phyloP scores from a whole-genome alignment of 2,113 vertebrate species.

The Forbesichthys agassizii region DNA sequence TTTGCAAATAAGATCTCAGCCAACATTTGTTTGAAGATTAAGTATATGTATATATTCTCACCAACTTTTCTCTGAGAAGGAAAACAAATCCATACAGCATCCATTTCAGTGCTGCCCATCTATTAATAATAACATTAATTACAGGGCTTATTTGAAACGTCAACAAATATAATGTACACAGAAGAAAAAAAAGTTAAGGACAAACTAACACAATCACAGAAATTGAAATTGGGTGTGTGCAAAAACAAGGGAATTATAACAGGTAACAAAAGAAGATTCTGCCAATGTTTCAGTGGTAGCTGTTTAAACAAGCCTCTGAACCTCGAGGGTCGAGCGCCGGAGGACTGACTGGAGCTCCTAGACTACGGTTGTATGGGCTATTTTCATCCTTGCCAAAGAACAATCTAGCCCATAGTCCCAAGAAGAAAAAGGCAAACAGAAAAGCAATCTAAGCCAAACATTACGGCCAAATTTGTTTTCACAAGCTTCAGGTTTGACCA shows the following conservation, averaged over 20 bases:
- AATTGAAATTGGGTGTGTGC: neutral
- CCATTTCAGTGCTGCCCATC: neutral
- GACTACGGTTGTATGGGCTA: neutral
- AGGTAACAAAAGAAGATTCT: neutral
- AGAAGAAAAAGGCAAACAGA: neutral
- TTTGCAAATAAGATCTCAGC: neutral
- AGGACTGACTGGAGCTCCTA: slow-evolving; percentile 7
- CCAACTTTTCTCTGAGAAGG: neutral
- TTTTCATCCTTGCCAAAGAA: neutral
- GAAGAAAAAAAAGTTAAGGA: neutral
- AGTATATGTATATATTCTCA: neutral
- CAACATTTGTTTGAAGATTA: slow-evolving; percentile 6
- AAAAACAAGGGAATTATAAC: neutral
- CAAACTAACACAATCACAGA: neutral
- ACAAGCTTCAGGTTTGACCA: neutral
- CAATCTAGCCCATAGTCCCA: neutral
- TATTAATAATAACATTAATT: neutral
- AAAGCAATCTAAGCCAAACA: neutral
- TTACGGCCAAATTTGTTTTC: neutral
- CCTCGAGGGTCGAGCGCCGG: neutral
- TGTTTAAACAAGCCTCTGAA: slow-evolving; percentile 3
- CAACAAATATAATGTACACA: neutral
- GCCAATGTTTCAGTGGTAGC: neutral
- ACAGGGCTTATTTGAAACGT: neutral
- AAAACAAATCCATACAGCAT: slow-evolving; percentile 2